phyloP scores from a whole-genome alignment of 2,888 invertebrate species.

The Hymenopus coronatus region DNA sequence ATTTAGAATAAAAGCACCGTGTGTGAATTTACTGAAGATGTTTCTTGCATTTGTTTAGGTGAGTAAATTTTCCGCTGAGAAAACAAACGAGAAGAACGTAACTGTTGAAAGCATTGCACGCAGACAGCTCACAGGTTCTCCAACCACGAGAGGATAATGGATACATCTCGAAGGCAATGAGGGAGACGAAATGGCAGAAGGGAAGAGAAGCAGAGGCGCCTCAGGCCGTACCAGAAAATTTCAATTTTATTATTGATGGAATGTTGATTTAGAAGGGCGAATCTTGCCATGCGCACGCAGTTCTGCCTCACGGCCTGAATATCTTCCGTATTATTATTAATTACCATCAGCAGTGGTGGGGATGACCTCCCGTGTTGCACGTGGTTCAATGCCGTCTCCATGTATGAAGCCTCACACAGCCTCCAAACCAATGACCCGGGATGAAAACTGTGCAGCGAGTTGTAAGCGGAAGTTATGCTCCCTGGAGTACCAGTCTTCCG shows the following conservation, averaged over 20 bases:
- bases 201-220: background rate
- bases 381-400: background rate
- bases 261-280: slow-evolving; percentile 7
- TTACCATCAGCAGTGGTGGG: background rate
- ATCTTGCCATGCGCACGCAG: background rate
- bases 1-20: too few relatives aligned
- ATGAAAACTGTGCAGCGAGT: background rate
- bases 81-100: too few relatives aligned
- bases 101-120: background rate
- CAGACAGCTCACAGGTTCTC: background rate
- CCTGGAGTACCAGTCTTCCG: background rate
- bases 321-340: background rate
- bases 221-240: slow-evolving; percentile 5
- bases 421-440: background rate
- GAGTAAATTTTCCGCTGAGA: too few relatives aligned
- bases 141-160: background rate
- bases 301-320: background rate
- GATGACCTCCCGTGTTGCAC: background rate
- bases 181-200: background rate
- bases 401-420: too few relatives aligned
- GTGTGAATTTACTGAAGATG: too few relatives aligned
- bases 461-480: background rate
- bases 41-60: too few relatives aligned
- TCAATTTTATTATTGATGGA: slow-evolving; percentile 8
- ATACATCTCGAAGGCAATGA: background rate